Conservation (phyloP, 2,888 invertebrate species). For the Macrostomum cliftonense region DNA sequence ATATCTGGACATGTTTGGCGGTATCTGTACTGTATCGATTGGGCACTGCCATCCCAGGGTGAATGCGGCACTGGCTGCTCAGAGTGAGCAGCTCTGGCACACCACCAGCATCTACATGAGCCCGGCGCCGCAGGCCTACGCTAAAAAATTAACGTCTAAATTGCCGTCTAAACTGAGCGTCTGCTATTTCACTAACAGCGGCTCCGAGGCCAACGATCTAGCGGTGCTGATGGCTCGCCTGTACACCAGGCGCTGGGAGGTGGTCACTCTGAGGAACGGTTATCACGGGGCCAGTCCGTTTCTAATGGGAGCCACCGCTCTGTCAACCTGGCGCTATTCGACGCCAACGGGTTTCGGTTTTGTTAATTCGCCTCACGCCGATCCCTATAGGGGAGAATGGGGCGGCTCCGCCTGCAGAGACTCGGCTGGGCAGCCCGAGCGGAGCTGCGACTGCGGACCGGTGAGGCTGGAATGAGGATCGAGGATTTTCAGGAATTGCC, state of each 20-base stretch:
- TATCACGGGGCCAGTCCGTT: conserved; percentile 80
- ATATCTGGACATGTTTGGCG: conserved; percentile 83
- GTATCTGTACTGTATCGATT: conserved; percentile 87
- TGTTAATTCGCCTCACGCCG: conserved; percentile 63
- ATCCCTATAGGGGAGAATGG: conserved; percentile 73
- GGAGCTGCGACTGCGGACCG: conserved; percentile 48
- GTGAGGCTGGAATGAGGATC: too few species aligned
- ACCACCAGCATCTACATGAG: conserved; percentile 77
- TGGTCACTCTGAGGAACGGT: conserved; percentile 64
- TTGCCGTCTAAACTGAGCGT: conserved; percentile 70
- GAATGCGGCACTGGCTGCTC: conserved; percentile 52
- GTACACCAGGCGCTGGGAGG: conserved; percentile 63
- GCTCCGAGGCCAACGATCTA: conserved; percentile 88
- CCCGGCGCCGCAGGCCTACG: conserved; percentile 72
- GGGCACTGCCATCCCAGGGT: conserved; percentile 94
- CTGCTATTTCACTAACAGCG: conserved; percentile 81
- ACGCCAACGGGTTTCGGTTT: conserved; percentile 50
- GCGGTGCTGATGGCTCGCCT: conserved; percentile 67
- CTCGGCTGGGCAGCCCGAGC: conserved; percentile 49
- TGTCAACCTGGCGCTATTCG: conserved; percentile 58
- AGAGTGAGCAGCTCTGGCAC: conserved; percentile 67
- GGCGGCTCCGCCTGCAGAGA: conserved; percentile 71
- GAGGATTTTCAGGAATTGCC: too few species aligned
- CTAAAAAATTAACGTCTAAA: conserved; percentile 56
- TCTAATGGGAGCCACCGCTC: conserved; percentile 60